Percentiles rank a stretch among this genome's conserved stretches.
phyloP scores from a whole-genome alignment of 1,140 invertebrate species.

The Atta colombica region DNA sequence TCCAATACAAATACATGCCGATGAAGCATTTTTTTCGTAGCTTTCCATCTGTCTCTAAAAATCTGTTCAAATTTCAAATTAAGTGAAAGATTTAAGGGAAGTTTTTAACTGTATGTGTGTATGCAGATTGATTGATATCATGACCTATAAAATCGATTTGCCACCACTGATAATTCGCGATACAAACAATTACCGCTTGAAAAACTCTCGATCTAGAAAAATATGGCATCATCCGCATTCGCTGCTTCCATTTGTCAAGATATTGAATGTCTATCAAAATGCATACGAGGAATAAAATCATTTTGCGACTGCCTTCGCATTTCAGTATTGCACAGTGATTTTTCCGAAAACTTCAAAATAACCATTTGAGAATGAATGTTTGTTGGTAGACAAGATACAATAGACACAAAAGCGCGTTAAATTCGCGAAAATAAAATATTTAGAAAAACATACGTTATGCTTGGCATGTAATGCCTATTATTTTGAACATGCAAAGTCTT shows the following conservation, averaged over 20 bases:
- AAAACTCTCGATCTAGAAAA: slow-evolving; percentile 16
- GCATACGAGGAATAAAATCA: background rate
- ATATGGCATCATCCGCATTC: background rate
- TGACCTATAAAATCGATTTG: background rate
- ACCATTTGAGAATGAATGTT: background rate
- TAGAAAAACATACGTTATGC: background rate
- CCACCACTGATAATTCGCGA: background rate
- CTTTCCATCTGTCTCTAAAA: background rate
- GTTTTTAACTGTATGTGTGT: background rate
- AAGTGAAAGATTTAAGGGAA: too few species aligned
- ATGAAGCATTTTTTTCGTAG: background rate
- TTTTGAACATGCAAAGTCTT: background rate
- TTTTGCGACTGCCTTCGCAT: background rate
- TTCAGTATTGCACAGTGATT: slow-evolving; percentile 1
- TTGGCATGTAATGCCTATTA: background rate
- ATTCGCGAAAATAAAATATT: background rate
- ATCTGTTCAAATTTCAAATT: background rate
- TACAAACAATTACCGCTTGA: background rate
- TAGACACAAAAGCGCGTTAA: background rate
- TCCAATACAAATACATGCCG: background rate
- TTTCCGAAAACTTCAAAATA: slow-evolving; percentile 27
- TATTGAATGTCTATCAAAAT: background rate
- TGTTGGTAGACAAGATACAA: background rate
- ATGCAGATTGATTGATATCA: background rate
- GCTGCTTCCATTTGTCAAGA: slow-evolving; percentile 1